Percentiles rank a stretch among this genome's conserved stretches.
Evolutionary conservation across 1,140 invertebrate species (phyloP).

Genomic region (Acyrthosiphon pisum): DNA sequence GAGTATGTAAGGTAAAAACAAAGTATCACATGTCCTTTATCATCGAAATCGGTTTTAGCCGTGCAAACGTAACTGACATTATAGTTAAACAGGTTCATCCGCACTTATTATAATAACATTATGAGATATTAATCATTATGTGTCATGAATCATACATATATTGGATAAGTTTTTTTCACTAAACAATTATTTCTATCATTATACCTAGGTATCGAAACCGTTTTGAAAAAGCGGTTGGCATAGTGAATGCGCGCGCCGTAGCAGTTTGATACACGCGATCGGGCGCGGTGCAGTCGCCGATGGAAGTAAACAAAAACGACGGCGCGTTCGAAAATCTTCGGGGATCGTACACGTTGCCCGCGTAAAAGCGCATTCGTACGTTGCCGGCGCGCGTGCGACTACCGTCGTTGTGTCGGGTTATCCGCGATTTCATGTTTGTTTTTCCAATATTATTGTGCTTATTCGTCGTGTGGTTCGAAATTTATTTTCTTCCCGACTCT

Average conservation of each 20-base stretch:
- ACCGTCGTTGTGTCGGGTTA: slow-evolving; percentile 2
- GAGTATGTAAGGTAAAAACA: no score
- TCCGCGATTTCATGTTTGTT: not conserved
- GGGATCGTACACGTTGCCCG: not conserved
- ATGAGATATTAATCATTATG: no score
- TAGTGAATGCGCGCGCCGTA: slow-evolving; percentile 1
- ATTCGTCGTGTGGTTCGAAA: not conserved
- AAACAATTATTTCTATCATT: not conserved
- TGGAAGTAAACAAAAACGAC: slow-evolving; percentile 6
- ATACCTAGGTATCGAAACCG: not conserved
- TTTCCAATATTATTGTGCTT: not conserved
- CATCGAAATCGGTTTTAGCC: not conserved
- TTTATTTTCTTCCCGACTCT: not conserved
- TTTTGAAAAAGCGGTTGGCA: not conserved
- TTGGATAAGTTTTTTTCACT: no score
- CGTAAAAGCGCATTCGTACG: slow-evolving; percentile 33
- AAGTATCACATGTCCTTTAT: not conserved
- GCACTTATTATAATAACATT: no score
- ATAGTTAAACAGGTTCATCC: no score
- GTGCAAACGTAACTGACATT: not conserved
- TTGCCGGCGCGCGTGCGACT: slow-evolving; percentile 8
- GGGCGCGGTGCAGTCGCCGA: no score
- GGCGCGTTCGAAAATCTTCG: not conserved
- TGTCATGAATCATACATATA: no score
- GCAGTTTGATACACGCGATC: not conserved